A percentile compares a stretch with the other conserved stretches of the same genome.
Evolutionary conservation across 1,140 invertebrate genomes (phyloP).

Genomic region (Gryllus bimaculatus): DNA sequence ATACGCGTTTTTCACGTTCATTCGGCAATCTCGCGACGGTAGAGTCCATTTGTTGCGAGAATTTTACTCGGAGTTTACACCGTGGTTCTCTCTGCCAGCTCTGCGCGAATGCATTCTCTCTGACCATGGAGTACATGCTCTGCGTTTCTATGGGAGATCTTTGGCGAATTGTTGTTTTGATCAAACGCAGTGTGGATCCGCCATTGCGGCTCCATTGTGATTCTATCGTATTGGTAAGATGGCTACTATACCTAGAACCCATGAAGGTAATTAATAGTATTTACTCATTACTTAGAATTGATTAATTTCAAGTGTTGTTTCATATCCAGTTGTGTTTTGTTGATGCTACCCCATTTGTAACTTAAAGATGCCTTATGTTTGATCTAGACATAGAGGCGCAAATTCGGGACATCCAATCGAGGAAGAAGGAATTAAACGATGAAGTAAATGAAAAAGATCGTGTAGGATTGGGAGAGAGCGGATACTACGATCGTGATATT

Average conservation of each 20-base stretch:
- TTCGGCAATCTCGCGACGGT: too few relatives aligned
- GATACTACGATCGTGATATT: constrained; percentile 87
- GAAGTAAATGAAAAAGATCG: constrained; percentile 53
- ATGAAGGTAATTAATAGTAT: constrained; percentile 53
- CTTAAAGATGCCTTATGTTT: constrained; percentile 22
- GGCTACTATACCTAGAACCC: constrained; percentile 67
- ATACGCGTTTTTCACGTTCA: too few relatives aligned
- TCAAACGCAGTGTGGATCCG: too few relatives aligned
- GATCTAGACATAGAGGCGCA: constrained; percentile 84
- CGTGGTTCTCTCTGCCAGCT: too few relatives aligned
- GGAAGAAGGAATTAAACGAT: constrained; percentile 66
- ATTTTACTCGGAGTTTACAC: too few relatives aligned
- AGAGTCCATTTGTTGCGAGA: too few relatives aligned
- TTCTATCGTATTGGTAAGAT: constrained; percentile 33
- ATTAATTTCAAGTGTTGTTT: constrained; percentile 26
- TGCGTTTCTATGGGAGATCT: too few relatives aligned
- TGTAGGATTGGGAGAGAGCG: constrained; percentile 79
- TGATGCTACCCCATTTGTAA: constrained; percentile 18
- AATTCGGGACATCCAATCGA: constrained; percentile 79
- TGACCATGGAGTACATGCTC: too few relatives aligned
- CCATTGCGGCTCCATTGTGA: too few relatives aligned
- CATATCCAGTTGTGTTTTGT: constrained; percentile 14
- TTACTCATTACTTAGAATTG: constrained; percentile 20
- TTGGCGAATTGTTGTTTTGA: too few relatives aligned
- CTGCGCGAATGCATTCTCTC: too few relatives aligned